These are phyloP conservation scores for Drosophila orena DNA, from an alignment of 1,140 invertebrate genomes.

Conservation along the genomic window DNA sequence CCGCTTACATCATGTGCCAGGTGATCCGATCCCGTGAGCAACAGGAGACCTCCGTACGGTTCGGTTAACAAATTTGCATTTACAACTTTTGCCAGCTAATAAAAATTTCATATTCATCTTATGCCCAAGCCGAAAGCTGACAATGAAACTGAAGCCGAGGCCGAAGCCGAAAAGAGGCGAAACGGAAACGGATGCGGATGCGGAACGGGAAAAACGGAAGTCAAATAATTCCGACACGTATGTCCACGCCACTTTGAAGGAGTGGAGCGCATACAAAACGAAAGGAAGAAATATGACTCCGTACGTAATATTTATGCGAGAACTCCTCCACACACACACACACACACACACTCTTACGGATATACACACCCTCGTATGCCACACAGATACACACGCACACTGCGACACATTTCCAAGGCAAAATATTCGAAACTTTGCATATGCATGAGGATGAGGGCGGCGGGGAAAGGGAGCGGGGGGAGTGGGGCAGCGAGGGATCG, in stretches of 20 bases:
- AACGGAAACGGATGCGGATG: neutral
- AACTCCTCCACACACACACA: slow-evolving; percentile 34
- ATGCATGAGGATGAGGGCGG: slow-evolving; percentile 51
- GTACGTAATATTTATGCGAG: slow-evolving; percentile 71
- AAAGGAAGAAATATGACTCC: slow-evolving; percentile 77
- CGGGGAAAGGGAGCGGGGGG: neutral
- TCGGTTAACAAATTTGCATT: slow-evolving; percentile 45
- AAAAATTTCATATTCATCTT: slow-evolving; percentile 70
- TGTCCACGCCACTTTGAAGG: slow-evolving; percentile 73
- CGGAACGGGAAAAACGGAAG: slow-evolving; percentile 50
- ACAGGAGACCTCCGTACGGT: slow-evolving; percentile 33
- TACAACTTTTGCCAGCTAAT: slow-evolving; percentile 55
- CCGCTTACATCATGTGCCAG: slow-evolving; percentile 28
- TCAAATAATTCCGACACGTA: slow-evolving; percentile 81
- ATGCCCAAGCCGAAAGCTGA: slow-evolving; percentile 19
- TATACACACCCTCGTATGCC: slow-evolving; percentile 5
- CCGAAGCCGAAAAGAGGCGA: neutral
- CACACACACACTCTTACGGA: slow-evolving; percentile 22
- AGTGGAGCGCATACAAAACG: slow-evolving; percentile 72
- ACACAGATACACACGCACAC: slow-evolving; percentile 35
- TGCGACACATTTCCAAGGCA: slow-evolving; percentile 67
- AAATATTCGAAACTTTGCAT: slow-evolving; percentile 82
- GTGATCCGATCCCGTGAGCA: slow-evolving; percentile 14
- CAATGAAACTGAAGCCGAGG: slow-evolving; percentile 19
- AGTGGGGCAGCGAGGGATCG: neutral